These are phyloP conservation scores for Macrobrachium nipponense DNA, from an alignment of 1,140 invertebrate genomes.

Conservation along the genomic window DNA sequence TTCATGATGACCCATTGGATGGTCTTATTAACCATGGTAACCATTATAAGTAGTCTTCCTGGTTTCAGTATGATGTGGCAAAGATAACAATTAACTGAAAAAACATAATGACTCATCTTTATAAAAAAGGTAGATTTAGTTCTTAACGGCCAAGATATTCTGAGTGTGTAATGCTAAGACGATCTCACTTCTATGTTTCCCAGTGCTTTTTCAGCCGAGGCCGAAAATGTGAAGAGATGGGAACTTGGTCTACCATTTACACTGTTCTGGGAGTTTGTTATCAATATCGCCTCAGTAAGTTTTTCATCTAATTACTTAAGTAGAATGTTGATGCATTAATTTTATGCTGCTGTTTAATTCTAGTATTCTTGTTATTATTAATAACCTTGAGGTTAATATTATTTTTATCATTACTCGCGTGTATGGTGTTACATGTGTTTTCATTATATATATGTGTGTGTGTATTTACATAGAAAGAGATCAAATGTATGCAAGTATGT, in stretches of 20 bases:
- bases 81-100: too few species aligned
- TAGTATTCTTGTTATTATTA: not conserved
- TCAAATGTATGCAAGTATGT: not conserved
- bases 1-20: too few species aligned
- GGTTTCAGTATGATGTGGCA: too few species aligned
- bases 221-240: constrained; percentile 57
- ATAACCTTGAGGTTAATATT: not conserved
- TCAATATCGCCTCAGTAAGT: constrained; percentile 62
- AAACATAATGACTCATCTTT: too few species aligned
- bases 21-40: too few species aligned
- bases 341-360: too few species aligned
- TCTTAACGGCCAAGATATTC: too few species aligned
- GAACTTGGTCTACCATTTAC: constrained; percentile 60
- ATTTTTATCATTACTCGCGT: not conserved
- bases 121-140: too few species aligned
- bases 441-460: not conserved
- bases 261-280: constrained; percentile 65
- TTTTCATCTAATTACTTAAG: not conserved
- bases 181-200: not conserved
- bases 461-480: not conserved
- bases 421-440: not conserved
- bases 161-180: not conserved
- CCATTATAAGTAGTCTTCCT: too few species aligned
- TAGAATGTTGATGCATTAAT: too few species aligned
- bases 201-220: constrained; percentile 65